These are phyloP conservation scores for Hylaeus anthracinus DNA, from an alignment of 1,140 invertebrate species.

Conservation along the genomic window DNA sequence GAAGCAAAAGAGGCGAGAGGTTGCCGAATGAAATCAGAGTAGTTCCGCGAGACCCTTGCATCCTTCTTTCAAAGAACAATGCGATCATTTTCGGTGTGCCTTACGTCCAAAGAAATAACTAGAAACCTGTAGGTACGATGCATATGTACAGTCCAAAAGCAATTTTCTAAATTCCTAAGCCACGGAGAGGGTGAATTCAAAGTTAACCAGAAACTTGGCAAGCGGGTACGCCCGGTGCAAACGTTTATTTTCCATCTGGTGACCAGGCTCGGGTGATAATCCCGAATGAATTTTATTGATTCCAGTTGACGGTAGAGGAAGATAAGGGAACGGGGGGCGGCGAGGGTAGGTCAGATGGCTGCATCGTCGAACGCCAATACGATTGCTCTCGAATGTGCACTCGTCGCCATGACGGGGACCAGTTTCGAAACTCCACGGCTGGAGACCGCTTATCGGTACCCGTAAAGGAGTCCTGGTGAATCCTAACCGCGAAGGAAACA, in stretches of 20 bases:
- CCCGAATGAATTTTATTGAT: conserved; percentile 42
- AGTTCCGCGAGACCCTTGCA: no score
- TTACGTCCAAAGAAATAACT: no score
- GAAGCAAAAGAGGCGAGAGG: no score
- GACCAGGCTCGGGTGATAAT: conserved; percentile 35
- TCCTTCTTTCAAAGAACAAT: no score
- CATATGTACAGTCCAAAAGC: no score
- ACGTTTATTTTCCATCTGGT: conserved; percentile 42
- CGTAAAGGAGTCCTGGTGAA: conserved; percentile 28
- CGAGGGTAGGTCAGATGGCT: not conserved
- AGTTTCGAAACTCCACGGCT: conserved; percentile 41
- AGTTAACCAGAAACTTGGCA: not conserved
- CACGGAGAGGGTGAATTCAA: no score
- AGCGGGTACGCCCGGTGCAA: conserved; percentile 2
- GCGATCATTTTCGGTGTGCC: no score
- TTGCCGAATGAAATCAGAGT: no score
- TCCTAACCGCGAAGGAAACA: conserved; percentile 9
- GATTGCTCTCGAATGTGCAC: conserved; percentile 36
- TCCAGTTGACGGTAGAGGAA: not conserved
- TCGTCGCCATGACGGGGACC: conserved; percentile 27
- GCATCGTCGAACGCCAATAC: conserved; percentile 31
- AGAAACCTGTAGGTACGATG: no score
- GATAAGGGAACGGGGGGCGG: not conserved
- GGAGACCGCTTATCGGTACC: conserved; percentile 30
- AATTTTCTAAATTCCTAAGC: no score